A percentile compares a stretch with the other conserved stretches of the same genome.
Evolutionary conservation across 2,888 invertebrate genomes (phyloP).

Genomic region (Sicus ferrugineus): DNA sequence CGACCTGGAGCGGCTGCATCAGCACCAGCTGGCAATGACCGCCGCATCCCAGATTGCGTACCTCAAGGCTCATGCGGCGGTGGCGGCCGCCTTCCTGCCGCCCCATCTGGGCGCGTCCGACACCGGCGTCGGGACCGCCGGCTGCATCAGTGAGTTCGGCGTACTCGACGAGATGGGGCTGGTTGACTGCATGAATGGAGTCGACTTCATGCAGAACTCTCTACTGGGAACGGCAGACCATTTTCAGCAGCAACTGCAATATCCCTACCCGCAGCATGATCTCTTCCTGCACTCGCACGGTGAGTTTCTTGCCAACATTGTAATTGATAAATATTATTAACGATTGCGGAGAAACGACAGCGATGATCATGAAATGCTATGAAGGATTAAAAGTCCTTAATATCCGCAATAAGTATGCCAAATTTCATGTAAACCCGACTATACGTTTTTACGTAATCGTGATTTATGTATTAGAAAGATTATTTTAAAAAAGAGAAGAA

Average conservation of each 20-base stretch:
- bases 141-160: too few relatives aligned
- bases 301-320: conserved; percentile 49
- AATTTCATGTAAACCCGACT: too few relatives aligned
- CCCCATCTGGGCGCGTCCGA: conserved; percentile 68
- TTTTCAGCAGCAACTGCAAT: conserved; percentile 38
- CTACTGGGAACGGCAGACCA: conserved; percentile 15
- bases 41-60: conserved; percentile 83
- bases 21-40: conserved; percentile 64
- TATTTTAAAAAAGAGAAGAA: background rate
- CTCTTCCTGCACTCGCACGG: conserved; percentile 64
- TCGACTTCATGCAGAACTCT: too few relatives aligned
- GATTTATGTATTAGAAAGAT: too few relatives aligned
- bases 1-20: conserved; percentile 47
- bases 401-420: too few relatives aligned
- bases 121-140: conserved; percentile 56
- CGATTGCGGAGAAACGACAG: background rate
- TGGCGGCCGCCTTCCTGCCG: conserved; percentile 86
- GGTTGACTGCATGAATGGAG: too few relatives aligned
- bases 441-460: too few relatives aligned
- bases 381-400: background rate
- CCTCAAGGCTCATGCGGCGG: conserved; percentile 91
- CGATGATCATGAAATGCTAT: background rate
- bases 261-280: conserved; percentile 44
- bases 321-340: too few relatives aligned
- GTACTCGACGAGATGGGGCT: too few relatives aligned